Evolutionary conservation across 1,140 invertebrate genomes (phyloP).

Genomic region (Saxidomus purpurata): DNA sequence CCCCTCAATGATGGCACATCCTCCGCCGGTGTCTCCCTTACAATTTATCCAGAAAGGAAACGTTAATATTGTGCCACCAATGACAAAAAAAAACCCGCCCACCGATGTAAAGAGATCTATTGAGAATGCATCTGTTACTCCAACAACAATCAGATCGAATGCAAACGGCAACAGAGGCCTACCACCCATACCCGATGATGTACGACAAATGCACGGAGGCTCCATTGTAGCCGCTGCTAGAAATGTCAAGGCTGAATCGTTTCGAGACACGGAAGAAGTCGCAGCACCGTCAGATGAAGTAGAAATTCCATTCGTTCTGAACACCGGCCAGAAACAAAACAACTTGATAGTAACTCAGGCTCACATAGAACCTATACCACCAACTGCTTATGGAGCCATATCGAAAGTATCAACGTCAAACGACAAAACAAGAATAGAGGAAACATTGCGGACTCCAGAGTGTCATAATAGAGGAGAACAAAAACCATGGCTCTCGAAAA

Average conservation of each 20-base stretch:
- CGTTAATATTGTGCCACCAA: constrained; percentile 33
- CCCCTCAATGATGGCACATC: constrained; percentile 1
- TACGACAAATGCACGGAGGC: background rate
- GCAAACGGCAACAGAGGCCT: too few species aligned
- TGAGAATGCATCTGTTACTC: background rate
- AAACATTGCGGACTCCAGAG: too few species aligned
- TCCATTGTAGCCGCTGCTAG: background rate
- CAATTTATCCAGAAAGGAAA: constrained; percentile 18
- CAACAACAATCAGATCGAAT: background rate
- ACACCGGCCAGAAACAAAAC: background rate
- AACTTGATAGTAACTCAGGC: background rate
- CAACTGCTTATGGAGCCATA: background rate
- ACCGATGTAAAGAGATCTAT: too few species aligned
- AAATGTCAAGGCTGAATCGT: background rate
- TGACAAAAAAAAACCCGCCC: constrained; percentile 27
- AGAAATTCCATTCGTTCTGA: background rate
- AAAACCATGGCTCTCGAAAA: too few species aligned
- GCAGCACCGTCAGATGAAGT: background rate
- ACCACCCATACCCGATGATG: background rate
- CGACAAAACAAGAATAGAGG: background rate
- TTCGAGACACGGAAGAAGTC: background rate
- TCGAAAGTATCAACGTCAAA: background rate
- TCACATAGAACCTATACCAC: background rate
- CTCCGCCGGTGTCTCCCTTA: constrained; percentile 11
- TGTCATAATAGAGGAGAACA: too few species aligned